A percentile compares a stretch with the other conserved stretches of the same genome.
Conservation (phyloP, 2,797 vertebrate genomes). For the Fringilla coelebs region DNA sequence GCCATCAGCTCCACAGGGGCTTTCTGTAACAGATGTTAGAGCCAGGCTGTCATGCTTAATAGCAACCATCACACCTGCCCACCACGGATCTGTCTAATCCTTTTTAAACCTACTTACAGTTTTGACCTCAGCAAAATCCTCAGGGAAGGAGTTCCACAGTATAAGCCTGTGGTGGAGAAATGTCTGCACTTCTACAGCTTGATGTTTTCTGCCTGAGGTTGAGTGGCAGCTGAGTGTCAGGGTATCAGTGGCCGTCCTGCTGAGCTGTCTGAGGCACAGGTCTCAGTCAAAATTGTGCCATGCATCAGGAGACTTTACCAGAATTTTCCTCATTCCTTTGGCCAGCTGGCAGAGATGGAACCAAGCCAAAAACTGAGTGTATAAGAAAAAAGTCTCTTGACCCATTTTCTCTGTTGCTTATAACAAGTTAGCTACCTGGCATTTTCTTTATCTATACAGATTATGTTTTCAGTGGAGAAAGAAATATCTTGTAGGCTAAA, state of each 20-base stretch:
- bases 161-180: background rate
- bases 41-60: background rate
- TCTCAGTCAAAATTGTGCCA: background rate
- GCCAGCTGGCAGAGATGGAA: background rate
- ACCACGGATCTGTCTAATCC: conserved; percentile 3
- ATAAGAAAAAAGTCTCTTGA: background rate
- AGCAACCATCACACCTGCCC: conserved; percentile 11
- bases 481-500: conserved; percentile 1
- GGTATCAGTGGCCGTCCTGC: background rate
- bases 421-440: background rate
- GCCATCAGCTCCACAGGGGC: background rate
- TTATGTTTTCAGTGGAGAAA: background rate
- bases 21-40: background rate
- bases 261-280: background rate
- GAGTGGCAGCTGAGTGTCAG: background rate
- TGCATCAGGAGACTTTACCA: background rate
- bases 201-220: background rate
- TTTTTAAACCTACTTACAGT: conserved; percentile 1
- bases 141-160: background rate
- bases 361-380: background rate
- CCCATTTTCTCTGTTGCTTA: background rate
- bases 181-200: background rate
- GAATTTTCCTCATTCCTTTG: background rate
- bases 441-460: background rate
- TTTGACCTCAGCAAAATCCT: background rate